Conservation (phyloP, 2,888 invertebrate genomes). For the Odontomyia ornata region DNA sequence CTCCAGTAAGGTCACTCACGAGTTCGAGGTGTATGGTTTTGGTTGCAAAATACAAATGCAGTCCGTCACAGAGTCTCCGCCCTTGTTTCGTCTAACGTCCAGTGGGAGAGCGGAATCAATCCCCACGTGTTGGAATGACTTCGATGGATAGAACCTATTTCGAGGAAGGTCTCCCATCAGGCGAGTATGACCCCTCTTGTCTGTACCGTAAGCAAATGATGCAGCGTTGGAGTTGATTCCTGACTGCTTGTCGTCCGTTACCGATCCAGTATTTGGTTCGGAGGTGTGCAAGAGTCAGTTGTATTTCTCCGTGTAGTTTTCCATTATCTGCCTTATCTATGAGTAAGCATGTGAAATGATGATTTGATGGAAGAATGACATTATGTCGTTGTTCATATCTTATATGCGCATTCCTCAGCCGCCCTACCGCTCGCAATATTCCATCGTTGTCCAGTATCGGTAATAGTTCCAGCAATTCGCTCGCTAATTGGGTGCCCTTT, state of each 20-base stretch:
- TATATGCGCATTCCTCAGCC: slow-evolving; percentile 51
- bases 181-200: not conserved
- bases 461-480: slow-evolving; percentile 49
- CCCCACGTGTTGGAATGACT: not conserved
- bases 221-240: slow-evolving; percentile 47
- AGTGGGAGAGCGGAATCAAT: slow-evolving; percentile 3
- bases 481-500: not conserved
- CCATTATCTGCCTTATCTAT: slow-evolving; percentile 39
- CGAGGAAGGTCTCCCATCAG: not conserved
- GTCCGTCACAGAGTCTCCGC: not conserved
- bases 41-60: slow-evolving; percentile 31
- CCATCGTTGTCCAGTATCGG: slow-evolving; percentile 51
- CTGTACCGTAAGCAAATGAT: slow-evolving; percentile 47
- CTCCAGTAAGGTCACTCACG: slow-evolving; percentile 36
- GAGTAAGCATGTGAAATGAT: slow-evolving; percentile 31
- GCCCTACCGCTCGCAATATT: slow-evolving; percentile 54
- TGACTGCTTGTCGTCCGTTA: slow-evolving; percentile 45
- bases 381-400: slow-evolving; percentile 52
- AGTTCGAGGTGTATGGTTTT: slow-evolving; percentile 51
- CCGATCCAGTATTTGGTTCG: slow-evolving; percentile 49
- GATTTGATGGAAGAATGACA: slow-evolving; percentile 51
- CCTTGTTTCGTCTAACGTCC: not conserved
- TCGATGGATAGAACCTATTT: not conserved
- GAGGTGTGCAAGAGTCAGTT: slow-evolving; percentile 44
- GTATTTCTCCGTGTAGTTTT: slow-evolving; percentile 43